Conservation (phyloP, 2,888 invertebrate species). For the Calameuta idolon region DNA sequence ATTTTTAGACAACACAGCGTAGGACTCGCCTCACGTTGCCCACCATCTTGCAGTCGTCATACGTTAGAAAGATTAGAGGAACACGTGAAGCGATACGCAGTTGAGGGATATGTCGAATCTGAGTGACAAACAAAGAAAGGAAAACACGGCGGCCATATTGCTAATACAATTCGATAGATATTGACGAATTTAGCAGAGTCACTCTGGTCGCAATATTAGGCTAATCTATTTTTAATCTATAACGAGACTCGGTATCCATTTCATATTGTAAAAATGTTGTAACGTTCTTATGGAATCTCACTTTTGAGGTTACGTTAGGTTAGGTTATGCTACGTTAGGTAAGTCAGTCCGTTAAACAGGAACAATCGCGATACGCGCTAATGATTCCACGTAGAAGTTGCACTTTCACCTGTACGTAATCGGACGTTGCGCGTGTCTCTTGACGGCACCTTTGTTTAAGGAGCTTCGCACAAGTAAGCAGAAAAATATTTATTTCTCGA, state of each 20-base stretch:
- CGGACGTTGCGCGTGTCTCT: slow-evolving; percentile 18
- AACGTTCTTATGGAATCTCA: background rate
- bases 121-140: background rate
- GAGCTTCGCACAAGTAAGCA: background rate
- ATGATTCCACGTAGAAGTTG: slow-evolving; percentile 14
- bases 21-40: background rate
- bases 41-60: background rate
- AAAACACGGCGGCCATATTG: background rate
- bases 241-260: background rate
- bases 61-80: background rate
- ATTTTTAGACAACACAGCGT: background rate
- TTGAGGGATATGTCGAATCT: background rate
- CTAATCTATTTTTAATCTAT: background rate
- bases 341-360: background rate
- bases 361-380: background rate
- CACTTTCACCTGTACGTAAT: slow-evolving; percentile 36
- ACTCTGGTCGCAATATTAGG: background rate
- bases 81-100: background rate
- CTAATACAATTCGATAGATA: background rate
- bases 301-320: background rate
- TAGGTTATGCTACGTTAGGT: background rate
- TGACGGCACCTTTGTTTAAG: slow-evolving; percentile 22
- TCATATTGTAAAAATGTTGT: background rate
- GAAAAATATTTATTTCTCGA: background rate
- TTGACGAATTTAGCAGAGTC: background rate